Base-by-base conservation (phyloP, 2,113 vertebrate genomes). In the Lampris megalopsis region DNA sequence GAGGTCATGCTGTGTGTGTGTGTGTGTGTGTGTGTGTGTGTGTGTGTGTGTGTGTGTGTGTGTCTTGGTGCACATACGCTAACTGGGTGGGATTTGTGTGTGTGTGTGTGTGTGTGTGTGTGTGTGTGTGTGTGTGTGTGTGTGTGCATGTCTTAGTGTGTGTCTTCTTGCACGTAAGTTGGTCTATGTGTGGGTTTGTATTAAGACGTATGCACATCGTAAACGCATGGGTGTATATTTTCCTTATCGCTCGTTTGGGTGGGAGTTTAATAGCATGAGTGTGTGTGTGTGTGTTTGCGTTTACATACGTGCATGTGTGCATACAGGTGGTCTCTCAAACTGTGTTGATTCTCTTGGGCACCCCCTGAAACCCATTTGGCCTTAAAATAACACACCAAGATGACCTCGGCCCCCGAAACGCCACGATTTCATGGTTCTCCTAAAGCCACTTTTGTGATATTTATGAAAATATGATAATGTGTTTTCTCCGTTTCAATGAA, bases 301-400 rank as follows among this genome's bases (percentile, higher is more conserved):
- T 7, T 52, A 3, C 54, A 40, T 79, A 48, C 74, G 54, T 68
- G 62, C 59, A 67, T 40, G 38, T 52, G 11, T 9, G 61, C 64
- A 77, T 73, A 86, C 73, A 84, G 90, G 89, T 85, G 86, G 83
- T 78, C 63, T 47, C 53, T 83, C 80, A 60, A 83, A 82, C 85
- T 81, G 84, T 77, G 75, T 75, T 79, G 63, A 73, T 67, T 85
- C 85, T 80, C 71, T 37, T 41, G 62, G 56, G 71, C 60, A 80
- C 59, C 80, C 86, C 70, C 69, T 83, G 76, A 84, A 81, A 88
- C 77, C 88, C 86, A 89, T 90, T 91, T 91, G 86, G 80, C 59
- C 77, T 76, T 89, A 82, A 73, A 85, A 88, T 74, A 89, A 92
- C 87, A 90, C 81, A 73, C 69, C 45, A 77, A 5, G 80, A 84